Evolutionary conservation across 1,140 invertebrate genomes (phyloP).

Genomic region (Achroia grisella): DNA sequence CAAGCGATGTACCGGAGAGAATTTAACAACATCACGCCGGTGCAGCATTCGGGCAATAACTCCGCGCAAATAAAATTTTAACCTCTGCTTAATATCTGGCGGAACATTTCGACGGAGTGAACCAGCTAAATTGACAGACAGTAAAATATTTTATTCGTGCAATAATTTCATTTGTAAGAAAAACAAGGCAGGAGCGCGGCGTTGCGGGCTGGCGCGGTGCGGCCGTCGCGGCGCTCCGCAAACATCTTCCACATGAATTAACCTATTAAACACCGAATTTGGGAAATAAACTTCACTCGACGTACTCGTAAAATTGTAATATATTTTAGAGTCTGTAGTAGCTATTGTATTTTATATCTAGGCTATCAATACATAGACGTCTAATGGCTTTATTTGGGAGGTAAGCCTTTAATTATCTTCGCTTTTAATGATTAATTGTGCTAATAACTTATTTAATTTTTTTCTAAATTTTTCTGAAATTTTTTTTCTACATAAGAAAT

Average conservation of each 20-base stretch:
- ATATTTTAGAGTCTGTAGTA: background rate
- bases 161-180: conserved; percentile 71
- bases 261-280: conserved; percentile 58
- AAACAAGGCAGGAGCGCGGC: conserved; percentile 38
- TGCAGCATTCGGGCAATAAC: conserved; percentile 47
- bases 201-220: conserved; percentile 13
- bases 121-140: conserved; percentile 66
- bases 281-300: conserved; percentile 43
- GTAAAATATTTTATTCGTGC: conserved; percentile 70
- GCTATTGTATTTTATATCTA: background rate
- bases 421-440: too few relatives aligned
- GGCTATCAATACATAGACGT: too few relatives aligned
- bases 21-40: conserved; percentile 51
- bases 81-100: conserved; percentile 67
- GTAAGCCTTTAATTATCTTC: too few relatives aligned
- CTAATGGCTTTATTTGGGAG: too few relatives aligned
- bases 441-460: too few relatives aligned
- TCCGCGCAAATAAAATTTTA: conserved; percentile 67
- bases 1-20: conserved; percentile 36
- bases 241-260: conserved; percentile 67
- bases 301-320: conserved; percentile 34
- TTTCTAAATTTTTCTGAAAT: too few relatives aligned
- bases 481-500: too few relatives aligned
- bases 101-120: conserved; percentile 46
- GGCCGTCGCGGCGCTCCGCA: conserved; percentile 36